Base-by-base conservation (phyloP, 2,797 vertebrate species). In the Nyctibius grandis region DNA sequence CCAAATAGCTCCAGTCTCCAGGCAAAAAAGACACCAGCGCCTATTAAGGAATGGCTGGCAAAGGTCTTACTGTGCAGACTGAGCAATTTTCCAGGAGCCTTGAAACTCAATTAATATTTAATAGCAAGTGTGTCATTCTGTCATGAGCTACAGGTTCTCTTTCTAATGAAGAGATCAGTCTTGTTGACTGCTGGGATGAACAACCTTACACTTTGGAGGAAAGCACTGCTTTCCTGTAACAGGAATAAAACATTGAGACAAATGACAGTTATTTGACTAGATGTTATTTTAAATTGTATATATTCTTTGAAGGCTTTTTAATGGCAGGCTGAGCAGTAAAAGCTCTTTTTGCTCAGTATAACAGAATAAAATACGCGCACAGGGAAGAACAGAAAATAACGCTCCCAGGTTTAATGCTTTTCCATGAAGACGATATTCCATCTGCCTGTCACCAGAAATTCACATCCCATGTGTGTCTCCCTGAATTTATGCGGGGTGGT, bases 21-120 rank as follows among this genome's bases (percentile, higher is more conserved):
- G 72, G 79, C 69, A 82, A 38, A 72, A n/a, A 84, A 78, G 80
- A 85, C 21, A 72, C 48, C 67, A n/a, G 42, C 11, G 28, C 31
- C 75, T 60, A 18, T 44, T 74, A 74, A 51, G 51, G 77, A 83
- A 67, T 2, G 60, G 76, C n/a, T 93, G 89, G 88, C 51, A 78
- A 91, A 81, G 34, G 65, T 25, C 79, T 81, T 31, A 3, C 29
- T 28, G 51, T 5, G 51, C 34, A 85, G 84, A 33, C 73, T 53
- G 74, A 88, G 76, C 40, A 51, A 15, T 84, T 91, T 84, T 61
- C 69, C 88, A 95, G 74, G 14, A 91, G 78, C 47, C 78, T 91
- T 91, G 77, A 60, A 88, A 70, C 36, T 88, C 67, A 73, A 70
- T 83, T 76, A 80, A 68, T 87, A 77, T 81, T 80, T 77, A 81